Percentiles rank a stretch among this genome's conserved stretches.
These are phyloP conservation scores for Malurus elegans DNA, from an alignment of 2,113 vertebrate species.

Conservation along the genomic window DNA sequence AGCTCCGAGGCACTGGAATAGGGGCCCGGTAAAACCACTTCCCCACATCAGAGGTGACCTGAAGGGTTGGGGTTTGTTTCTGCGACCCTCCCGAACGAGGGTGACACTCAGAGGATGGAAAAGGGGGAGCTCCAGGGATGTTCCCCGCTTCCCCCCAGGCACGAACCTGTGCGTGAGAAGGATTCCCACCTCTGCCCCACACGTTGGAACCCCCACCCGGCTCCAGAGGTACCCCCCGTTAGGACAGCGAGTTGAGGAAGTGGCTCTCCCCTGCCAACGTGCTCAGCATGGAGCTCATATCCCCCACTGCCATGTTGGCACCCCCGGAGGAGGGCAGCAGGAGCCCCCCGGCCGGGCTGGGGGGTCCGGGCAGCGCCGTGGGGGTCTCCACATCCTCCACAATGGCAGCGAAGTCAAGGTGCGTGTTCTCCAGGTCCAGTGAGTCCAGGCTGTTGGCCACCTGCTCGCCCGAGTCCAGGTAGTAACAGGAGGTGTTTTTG, in stretches of 20 bases:
- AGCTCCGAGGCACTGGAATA: neutral
- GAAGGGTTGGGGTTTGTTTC: neutral
- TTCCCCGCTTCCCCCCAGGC: fast-evolving
- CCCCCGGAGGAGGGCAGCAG: neutral
- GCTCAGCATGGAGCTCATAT: constrained; percentile 94
- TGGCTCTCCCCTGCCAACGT: constrained; percentile 92
- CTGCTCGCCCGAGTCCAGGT: constrained; percentile 77
- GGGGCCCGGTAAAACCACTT: neutral
- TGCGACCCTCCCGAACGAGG: neutral
- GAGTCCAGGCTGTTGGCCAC: constrained; percentile 90
- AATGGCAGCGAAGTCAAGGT: constrained; percentile 95
- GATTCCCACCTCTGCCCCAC: neutral
- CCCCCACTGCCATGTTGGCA: constrained; percentile 95
- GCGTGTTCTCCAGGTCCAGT: constrained; percentile 93
- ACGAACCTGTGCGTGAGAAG: fast-evolving
- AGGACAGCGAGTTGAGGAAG: constrained; percentile 90
- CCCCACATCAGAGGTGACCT: neutral
- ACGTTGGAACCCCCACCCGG: fast-evolving
- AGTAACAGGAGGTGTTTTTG: constrained; percentile 76
- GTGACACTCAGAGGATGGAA: fast-evolving
- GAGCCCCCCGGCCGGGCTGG: constrained; percentile 69
- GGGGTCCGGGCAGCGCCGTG: constrained; percentile 71
- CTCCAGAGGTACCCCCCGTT: neutral
- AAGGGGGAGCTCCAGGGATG: no score
- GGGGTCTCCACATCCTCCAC: constrained; percentile 88